Evolutionary conservation across 2,113 vertebrate species (phyloP).

Genomic region (Tyto alba): DNA sequence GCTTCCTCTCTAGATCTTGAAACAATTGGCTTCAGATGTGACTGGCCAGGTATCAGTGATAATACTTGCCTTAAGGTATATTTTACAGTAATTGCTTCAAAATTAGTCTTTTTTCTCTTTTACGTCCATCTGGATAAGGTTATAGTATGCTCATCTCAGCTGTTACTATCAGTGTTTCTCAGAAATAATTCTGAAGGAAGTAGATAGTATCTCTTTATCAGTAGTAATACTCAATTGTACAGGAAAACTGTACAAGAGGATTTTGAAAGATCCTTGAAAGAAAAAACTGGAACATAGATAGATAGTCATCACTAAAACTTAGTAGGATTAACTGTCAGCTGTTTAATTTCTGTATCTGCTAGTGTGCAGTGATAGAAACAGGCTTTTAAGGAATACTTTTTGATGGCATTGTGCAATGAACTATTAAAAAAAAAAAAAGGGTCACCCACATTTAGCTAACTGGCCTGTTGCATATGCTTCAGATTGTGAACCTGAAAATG

Average conservation of each 20-base stretch:
- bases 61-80: not conserved
- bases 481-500: not conserved
- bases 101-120: not conserved
- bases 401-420: not conserved
- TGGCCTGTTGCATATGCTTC: not conserved
- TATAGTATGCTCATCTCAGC: not conserved
- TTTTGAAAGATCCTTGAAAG: not conserved
- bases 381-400: not conserved
- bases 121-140: not conserved
- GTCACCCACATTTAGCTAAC: not conserved
- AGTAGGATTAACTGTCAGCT: not conserved
- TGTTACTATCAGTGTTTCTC: not conserved
- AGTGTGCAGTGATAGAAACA: fast-evolving
- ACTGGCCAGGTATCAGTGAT: not conserved
- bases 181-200: not conserved
- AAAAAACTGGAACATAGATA: not conserved
- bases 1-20: not conserved
- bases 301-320: not conserved
- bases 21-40: not conserved
- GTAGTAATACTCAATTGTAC: not conserved
- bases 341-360: not conserved
- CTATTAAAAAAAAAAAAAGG: not conserved
- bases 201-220: not conserved
- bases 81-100: not conserved
- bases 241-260: not conserved